A percentile compares a stretch with the other conserved stretches of the same genome.
Evolutionary conservation across 2,797 vertebrate genomes (phyloP).

Genomic region (Chloroceryle amazona): DNA sequence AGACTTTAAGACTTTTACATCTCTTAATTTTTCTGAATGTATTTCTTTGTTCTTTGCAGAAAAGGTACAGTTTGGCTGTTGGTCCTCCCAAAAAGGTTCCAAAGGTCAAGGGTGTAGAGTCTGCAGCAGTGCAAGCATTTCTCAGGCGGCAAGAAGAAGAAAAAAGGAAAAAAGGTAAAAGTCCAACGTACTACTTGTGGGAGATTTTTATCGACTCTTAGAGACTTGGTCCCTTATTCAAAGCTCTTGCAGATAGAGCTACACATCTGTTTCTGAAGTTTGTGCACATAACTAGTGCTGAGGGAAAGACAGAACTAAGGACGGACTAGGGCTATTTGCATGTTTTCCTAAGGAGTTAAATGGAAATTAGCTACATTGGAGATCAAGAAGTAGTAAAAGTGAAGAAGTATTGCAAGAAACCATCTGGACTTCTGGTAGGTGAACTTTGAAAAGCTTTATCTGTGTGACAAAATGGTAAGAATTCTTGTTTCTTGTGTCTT

Average conservation of each 20-base stretch:
- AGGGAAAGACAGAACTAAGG: not conserved
- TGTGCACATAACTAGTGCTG: not conserved
- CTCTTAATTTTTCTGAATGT: not conserved
- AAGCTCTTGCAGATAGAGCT: not conserved
- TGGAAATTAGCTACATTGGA: not conserved
- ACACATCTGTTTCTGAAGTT: not conserved
- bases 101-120: constrained; percentile 92
- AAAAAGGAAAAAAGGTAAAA: constrained; percentile 87
- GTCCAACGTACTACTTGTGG: not conserved
- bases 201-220: not conserved
- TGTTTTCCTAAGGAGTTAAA: not conserved
- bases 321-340: not conserved
- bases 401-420: not conserved
- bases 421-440: not conserved
- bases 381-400: not conserved
- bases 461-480: not conserved
- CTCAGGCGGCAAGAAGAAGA: constrained; percentile 87
- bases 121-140: constrained; percentile 92
- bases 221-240: not conserved
- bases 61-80: constrained; percentile 95
- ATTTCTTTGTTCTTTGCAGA: constrained; percentile 79
- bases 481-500: not conserved
- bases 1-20: not conserved
- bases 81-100: constrained; percentile 95
- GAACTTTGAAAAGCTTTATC: not conserved